phyloP scores from a whole-genome alignment of 2,888 invertebrate species.

The Brachypalpus laphriformis region DNA sequence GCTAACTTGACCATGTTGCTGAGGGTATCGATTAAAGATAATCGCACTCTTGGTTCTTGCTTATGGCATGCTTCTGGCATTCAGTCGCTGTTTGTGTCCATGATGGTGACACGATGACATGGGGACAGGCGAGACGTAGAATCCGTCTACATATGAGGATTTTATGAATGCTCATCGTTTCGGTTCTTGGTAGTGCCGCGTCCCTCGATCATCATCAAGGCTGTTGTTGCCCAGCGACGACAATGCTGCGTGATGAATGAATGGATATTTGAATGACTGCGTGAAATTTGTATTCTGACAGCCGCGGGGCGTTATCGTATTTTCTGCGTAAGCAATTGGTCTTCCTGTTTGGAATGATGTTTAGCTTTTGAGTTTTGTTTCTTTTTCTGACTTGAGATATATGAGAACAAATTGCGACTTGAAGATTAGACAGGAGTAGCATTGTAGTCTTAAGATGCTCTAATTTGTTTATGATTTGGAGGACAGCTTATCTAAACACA shows the following conservation, averaged over 20 bases:
- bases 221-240: constrained; percentile 27
- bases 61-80: constrained; percentile 74
- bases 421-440: too few relatives aligned
- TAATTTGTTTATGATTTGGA: background rate
- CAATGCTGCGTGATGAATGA: constrained; percentile 67
- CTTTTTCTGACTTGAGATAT: background rate
- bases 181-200: constrained; percentile 64
- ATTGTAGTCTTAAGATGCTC: too few relatives aligned
- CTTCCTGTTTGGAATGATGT: constrained; percentile 41
- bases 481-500: background rate
- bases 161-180: constrained; percentile 62
- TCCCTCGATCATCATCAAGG: constrained; percentile 51
- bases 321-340: constrained; percentile 50
- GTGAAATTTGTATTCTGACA: constrained; percentile 54
- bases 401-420: background rate
- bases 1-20: constrained; percentile 35
- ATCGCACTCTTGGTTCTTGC: constrained; percentile 59
- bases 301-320: constrained; percentile 42
- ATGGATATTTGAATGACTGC: constrained; percentile 67
- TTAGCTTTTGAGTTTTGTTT: constrained; percentile 16
- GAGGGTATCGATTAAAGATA: constrained; percentile 66
- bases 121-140: constrained; percentile 38
- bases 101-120: constrained; percentile 65
- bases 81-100: constrained; percentile 53
- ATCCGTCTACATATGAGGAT: constrained; percentile 48